These are phyloP conservation scores for Bombus impatiens DNA, from an alignment of 1,140 invertebrate genomes.

Conservation along the genomic window DNA sequence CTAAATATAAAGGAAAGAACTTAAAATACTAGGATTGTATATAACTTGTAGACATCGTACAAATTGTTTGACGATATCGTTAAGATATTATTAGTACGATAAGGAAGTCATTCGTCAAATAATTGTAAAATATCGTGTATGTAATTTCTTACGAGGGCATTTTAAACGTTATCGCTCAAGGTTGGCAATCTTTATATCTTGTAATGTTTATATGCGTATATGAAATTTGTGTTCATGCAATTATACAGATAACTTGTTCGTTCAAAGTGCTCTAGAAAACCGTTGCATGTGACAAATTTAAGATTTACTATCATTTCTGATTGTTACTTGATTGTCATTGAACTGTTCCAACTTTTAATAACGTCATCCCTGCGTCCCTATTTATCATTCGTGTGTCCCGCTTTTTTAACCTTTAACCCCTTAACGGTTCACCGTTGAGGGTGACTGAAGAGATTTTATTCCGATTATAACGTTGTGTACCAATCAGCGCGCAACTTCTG, in stretches of 20 bases:
- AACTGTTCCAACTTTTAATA: conserved; percentile 12
- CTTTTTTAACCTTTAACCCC: conserved; percentile 38
- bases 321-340: not conserved
- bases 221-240: not conserved
- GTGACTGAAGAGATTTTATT: conserved; percentile 29
- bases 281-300: not conserved
- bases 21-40: not conserved
- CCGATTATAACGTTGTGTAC: not conserved
- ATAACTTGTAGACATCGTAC: too few relatives aligned
- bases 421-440: conserved; percentile 27
- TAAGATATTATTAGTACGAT: not conserved
- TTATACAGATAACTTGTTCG: not conserved
- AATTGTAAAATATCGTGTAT: not conserved
- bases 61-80: not conserved
- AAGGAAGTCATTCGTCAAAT: not conserved
- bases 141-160: not conserved
- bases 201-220: not conserved
- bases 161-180: not conserved
- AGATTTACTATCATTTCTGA: not conserved
- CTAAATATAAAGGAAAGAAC: not conserved
- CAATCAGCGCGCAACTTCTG: not conserved
- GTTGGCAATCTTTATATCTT: not conserved
- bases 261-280: not conserved
- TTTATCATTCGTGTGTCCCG: conserved; percentile 19
- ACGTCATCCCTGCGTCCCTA: conserved; percentile 13